Evolutionary conservation across 2,113 vertebrate species (phyloP).

Genomic region (Numenius arquata): DNA sequence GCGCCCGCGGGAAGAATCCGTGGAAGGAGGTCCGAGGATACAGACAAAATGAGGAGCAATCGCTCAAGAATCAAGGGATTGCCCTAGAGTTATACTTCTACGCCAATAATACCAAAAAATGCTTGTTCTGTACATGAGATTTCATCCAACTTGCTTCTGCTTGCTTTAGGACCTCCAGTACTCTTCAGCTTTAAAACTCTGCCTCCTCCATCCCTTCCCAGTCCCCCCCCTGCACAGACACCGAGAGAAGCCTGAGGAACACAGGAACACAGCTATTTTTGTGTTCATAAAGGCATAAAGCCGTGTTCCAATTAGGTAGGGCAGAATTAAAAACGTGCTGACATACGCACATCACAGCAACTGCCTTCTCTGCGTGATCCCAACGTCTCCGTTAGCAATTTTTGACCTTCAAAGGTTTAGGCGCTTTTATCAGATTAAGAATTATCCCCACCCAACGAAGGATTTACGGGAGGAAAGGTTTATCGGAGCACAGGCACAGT

Average conservation of each 20-base stretch:
- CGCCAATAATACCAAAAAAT: not conserved
- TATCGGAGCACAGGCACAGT: not conserved
- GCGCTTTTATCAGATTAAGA: not conserved
- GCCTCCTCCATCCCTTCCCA: not conserved
- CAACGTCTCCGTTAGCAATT: not conserved
- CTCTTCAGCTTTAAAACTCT: not conserved
- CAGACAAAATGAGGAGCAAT: fast-evolving
- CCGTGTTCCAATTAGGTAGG: not conserved
- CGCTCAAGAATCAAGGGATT: not conserved
- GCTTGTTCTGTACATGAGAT: not conserved
- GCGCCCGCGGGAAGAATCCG: not conserved
- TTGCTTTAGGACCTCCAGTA: not conserved
- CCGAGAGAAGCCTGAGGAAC: not conserved
- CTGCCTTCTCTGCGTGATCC: not conserved
- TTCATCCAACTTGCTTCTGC: not conserved
- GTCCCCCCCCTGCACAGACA: not conserved
- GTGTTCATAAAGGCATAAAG: not conserved
- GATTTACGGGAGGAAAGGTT: not conserved
- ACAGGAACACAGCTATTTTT: not conserved
- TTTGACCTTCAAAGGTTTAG: not conserved
- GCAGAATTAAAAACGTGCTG: not conserved
- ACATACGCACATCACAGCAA: not conserved
- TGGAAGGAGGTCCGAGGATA: not conserved
- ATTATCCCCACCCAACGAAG: not conserved
- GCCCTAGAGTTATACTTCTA: not conserved